Percentiles rank a stretch among this genome's conserved stretches.
phyloP scores from a whole-genome alignment of 2,888 invertebrate genomes.

The Epirrhoe alternata region DNA sequence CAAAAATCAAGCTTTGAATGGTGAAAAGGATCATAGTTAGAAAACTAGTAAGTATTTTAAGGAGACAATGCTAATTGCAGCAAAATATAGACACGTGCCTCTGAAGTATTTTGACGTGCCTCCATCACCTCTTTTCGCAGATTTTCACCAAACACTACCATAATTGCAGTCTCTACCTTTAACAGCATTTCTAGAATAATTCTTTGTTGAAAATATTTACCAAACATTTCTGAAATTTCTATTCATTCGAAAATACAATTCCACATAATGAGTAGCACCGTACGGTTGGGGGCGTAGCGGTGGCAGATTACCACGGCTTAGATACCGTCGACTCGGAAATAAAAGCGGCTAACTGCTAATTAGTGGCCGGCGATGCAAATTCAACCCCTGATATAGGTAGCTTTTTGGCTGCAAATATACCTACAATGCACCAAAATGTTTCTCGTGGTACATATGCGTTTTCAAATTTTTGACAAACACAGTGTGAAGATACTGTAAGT shows the following conservation, averaged over 20 bases:
- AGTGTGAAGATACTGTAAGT: too few species aligned
- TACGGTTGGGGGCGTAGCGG: conserved; percentile 61
- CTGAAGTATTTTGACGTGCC: background rate
- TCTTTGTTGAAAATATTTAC: conserved; percentile 25
- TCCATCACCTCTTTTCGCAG: background rate
- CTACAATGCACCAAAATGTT: conserved; percentile 22
- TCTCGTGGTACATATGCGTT: background rate
- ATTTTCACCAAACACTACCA: background rate
- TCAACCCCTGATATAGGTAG: conserved; percentile 50
- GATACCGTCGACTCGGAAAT: conserved; percentile 79
- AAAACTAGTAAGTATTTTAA: too few species aligned
- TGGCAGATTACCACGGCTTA: conserved; percentile 74
- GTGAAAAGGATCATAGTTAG: too few species aligned
- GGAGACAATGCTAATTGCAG: too few species aligned
- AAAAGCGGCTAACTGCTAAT: conserved; percentile 80
- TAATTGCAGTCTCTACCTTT: background rate
- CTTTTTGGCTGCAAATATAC: conserved; percentile 24
- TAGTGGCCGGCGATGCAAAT: conserved; percentile 72
- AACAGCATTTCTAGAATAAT: conserved; percentile 4
- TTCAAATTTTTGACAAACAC: too few species aligned
- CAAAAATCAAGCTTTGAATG: too few species aligned
- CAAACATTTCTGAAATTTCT: conserved; percentile 35
- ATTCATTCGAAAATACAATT: conserved; percentile 35
- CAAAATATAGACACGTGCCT: too few species aligned
- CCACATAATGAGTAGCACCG: conserved; percentile 32